phyloP scores from a whole-genome alignment of 30 jellyfish, hydroid and myxozoan species.

The Hydra vulgaris region DNA sequence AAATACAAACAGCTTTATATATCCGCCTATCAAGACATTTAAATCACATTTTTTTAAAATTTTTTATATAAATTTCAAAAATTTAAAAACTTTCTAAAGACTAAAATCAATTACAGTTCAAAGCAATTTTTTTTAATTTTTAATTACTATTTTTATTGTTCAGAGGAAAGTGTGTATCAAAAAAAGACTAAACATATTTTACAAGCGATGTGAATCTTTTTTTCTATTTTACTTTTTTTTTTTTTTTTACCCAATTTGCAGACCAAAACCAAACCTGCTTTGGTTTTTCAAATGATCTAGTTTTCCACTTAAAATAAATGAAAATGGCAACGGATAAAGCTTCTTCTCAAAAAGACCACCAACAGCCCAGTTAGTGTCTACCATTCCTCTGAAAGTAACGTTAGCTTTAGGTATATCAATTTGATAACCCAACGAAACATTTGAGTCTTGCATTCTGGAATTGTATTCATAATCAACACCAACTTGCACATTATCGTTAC shows the following conservation, averaged over 20 bases:
- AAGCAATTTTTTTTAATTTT: too few species aligned
- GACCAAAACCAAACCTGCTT: slow-evolving; percentile 87
- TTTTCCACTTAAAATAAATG: slow-evolving; percentile 83
- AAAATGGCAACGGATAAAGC: slow-evolving; percentile 19
- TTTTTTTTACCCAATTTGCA: slow-evolving; percentile 79
- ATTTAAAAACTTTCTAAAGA: too few species aligned
- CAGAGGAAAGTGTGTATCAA: too few species aligned
- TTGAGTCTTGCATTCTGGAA: slow-evolving; percentile 79
- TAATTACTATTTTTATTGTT: too few species aligned
- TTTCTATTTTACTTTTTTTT: too few species aligned
- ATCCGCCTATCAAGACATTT: too few species aligned
- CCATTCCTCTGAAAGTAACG: slow-evolving; percentile 78
- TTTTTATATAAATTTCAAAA: too few species aligned
- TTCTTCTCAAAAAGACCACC: slow-evolving; percentile 38
- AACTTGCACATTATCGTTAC: slow-evolving; percentile 75
- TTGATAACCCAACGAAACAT: slow-evolving; percentile 88
- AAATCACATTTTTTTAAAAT: too few species aligned
- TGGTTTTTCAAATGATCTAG: slow-evolving; percentile 69
- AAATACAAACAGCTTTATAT: too few species aligned
- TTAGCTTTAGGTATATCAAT: slow-evolving; percentile 96
- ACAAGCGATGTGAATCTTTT: too few species aligned
- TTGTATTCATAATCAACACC: slow-evolving; percentile 89
- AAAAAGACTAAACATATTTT: too few species aligned
- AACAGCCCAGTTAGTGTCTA: slow-evolving; percentile 95
- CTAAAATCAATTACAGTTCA: too few species aligned